Conservation (phyloP, 2,113 vertebrate genomes). For the Danionella cerebrum region DNA sequence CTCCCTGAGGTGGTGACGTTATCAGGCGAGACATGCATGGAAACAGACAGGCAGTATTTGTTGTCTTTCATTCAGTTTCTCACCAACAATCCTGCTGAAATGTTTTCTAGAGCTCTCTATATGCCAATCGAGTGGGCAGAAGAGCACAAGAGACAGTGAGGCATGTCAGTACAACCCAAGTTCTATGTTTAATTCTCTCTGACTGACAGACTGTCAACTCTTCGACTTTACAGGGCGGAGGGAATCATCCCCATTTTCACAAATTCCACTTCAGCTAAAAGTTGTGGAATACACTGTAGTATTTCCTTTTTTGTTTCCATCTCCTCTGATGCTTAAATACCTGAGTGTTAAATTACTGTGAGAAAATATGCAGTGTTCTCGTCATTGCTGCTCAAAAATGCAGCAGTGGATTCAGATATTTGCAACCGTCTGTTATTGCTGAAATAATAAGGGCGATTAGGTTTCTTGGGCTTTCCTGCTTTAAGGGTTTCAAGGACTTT, state of each 20-base stretch:
- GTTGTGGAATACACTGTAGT: no score
- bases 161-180: conserved; percentile 12
- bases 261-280: conserved; percentile 21
- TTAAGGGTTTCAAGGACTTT: no score
- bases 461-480: no score
- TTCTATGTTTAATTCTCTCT: conserved; percentile 1
- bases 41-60: conserved; percentile 18
- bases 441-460: no score
- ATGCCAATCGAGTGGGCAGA: neutral
- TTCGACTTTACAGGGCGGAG: conserved; percentile 5
- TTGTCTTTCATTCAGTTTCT: neutral
- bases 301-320: no score
- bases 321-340: no score
- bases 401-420: no score
- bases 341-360: no score
- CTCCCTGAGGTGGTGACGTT: neutral
- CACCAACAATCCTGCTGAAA: neutral
- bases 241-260: conserved; percentile 14
- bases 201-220: conserved; percentile 35
- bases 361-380: no score
- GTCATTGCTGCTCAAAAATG: no score
- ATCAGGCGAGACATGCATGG: conserved; percentile 9
- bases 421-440: no score
- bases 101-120: conserved; percentile 2
- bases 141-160: neutral